Evolutionary conservation across 2,888 invertebrate species (phyloP), one percentile per base, ranked within the genome.

Genomic region (Gortyna flavago): DNA sequence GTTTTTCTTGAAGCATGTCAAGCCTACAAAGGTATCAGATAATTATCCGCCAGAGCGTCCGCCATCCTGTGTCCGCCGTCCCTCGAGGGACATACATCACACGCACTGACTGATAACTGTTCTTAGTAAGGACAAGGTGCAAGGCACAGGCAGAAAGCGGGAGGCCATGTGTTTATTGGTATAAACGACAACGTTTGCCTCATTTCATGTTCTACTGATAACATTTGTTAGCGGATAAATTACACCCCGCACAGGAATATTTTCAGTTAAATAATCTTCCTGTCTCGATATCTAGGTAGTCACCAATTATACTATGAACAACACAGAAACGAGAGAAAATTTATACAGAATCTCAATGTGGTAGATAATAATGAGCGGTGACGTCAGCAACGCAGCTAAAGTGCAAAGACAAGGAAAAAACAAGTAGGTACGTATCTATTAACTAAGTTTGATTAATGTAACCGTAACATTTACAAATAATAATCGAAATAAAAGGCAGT

Each of bases 91-190:
- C 93, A 94, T 95, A 93, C 93, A 94, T 95, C 95, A 95, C 94
- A 86, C 90, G 87, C 85, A 81, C 92, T 95, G 95, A 95, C 94
- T 95, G 95, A 95, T 95, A 93, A 94, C 94, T 92, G 91, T 93
- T 93, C 93, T 95, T 94, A 94, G 91, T 88, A 87, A 73, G 70
- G 73, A 29, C 8, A 0, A 32, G 83, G 80, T 32, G 5, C 85
- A 87, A 93, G 81, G 1, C 54, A 89, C 0, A 61, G 64, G 89
- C 82, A 72, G 25, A 21, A 1, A 51, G 81, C 66, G 71, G 25
- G 7, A 0, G 9, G 32, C 21, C 35, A 0, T 9, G 6, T n/a
- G 16, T 11, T 57, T 16, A 44, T 0, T 18, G 25, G 1, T 18
- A n/a, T 54, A n/a, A 9, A 4, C 11, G 25, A n/a, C 38, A 77